phyloP scores from a whole-genome alignment of 2,113 vertebrate species.

The Lonchura striata region DNA sequence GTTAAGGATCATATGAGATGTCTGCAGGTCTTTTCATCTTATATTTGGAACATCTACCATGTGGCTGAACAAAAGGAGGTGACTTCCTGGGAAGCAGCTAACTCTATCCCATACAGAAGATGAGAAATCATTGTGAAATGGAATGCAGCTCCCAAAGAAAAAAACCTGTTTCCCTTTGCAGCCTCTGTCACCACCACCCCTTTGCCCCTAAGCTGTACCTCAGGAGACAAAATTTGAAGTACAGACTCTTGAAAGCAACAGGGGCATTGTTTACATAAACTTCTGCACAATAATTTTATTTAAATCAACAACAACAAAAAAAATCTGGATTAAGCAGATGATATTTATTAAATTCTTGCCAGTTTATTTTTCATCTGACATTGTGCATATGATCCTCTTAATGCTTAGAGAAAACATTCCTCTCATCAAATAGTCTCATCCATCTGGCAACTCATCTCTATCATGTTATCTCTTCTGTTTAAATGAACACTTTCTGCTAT shows the following conservation, averaged over 20 bases:
- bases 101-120: not conserved
- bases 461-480: not conserved
- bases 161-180: not conserved
- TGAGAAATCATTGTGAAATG: not conserved
- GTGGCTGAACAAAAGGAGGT: not conserved
- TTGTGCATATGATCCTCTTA: constrained; percentile 1
- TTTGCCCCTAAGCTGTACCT: not conserved
- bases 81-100: not conserved
- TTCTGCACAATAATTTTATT: not conserved
- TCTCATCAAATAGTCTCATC: not conserved
- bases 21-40: not conserved
- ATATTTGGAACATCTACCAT: not conserved
- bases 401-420: constrained; percentile 19
- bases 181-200: not conserved
- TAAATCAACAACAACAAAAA: not conserved
- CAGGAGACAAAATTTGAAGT: not conserved
- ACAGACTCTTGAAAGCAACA: not conserved
- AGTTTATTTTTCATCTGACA: constrained; percentile 32
- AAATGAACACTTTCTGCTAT: not conserved
- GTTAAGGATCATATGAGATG: not conserved
- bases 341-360: constrained; percentile 17
- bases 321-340: constrained; percentile 25
- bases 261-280: not conserved
- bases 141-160: not conserved
- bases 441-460: not conserved